Base-by-base conservation (phyloP, 2,113 vertebrate genomes). In the Parotia lawesii region DNA sequence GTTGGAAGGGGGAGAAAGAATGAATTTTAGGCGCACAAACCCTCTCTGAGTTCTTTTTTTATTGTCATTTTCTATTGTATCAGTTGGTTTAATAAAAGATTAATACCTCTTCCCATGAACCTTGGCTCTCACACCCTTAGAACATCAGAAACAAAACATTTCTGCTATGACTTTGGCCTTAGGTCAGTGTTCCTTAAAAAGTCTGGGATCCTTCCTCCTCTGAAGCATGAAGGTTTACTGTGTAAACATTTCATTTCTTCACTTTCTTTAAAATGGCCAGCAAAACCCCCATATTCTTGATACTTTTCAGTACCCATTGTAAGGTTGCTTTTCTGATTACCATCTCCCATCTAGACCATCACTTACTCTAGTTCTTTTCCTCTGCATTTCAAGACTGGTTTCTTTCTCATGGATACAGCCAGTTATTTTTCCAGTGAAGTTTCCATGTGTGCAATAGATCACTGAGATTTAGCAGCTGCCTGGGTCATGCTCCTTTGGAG, bases 1-100 rank as follows among this genome's bases (percentile, higher is more conserved):
- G 38, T 85, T 83, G 54, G 14, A 48, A 67, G 28, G 21, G 28
- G 35, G 5, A 6, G 11, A 61, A 65, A 75, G 23, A 85, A 66
- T 83, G 48, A 90, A 73, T 93, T 91, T 93, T 79, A 80, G 78
- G n/a, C 12, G 25, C 54, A 45, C 14, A 61, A 76, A 13, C 51
- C 27, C 42, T 80, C 45, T 76, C 50, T 37, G 67, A 45, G 31
- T 10, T 53, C 2, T 47, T 61, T 74, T 84, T 51, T 50, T 54
- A 61, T 74, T 62, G 20, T 31, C 66, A 51, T 80, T 54, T n/a
- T 24, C 56, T 44, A 50, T 80, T 79, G 40, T 73, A 83, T 93
- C 72, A 17, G 64, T 89, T 85, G 42, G 42, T 80, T 95, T 96
- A 92, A 94, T 95, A 85, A 94, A 95, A 94, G 82, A 91, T 96